Evolutionary conservation across 1,140 invertebrate genomes (phyloP).

Genomic region (Drosophila guanche): DNA sequence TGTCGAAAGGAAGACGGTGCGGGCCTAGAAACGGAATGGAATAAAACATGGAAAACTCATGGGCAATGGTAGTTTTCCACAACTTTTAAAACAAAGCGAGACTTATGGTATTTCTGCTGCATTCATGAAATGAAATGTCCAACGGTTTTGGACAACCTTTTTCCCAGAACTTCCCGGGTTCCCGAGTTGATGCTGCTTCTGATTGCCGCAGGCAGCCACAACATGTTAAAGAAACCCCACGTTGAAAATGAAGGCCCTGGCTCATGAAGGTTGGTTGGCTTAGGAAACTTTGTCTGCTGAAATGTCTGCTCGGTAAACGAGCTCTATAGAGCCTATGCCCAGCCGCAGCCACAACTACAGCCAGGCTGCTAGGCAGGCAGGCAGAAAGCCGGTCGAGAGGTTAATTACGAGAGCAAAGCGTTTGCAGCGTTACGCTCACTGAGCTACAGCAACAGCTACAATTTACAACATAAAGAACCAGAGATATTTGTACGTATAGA

Average conservation of each 20-base stretch:
- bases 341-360: slow-evolving; percentile 5
- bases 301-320: slow-evolving; percentile 63
- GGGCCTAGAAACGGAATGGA: neutral
- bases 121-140: slow-evolving; percentile 5
- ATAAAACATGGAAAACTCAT: neutral
- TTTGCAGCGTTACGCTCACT: slow-evolving; percentile 72
- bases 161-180: neutral
- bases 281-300: slow-evolving; percentile 27
- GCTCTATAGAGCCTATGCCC: slow-evolving; percentile 17
- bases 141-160: neutral
- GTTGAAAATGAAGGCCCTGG: slow-evolving; percentile 35
- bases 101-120: no score
- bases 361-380: slow-evolving; percentile 42
- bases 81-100: no score
- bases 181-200: neutral
- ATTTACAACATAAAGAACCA: slow-evolving; percentile 13
- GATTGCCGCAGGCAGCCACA: neutral
- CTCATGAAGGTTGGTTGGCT: slow-evolving; percentile 51
- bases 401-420: slow-evolving; percentile 80
- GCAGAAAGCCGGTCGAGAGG: slow-evolving; percentile 79
- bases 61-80: no score
- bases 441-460: slow-evolving; percentile 33
- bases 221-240: slow-evolving; percentile 21
- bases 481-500: slow-evolving; percentile 33
- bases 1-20: slow-evolving; percentile 7